Conservation (phyloP, 2,113 vertebrate species). For the Merops nubicus region DNA sequence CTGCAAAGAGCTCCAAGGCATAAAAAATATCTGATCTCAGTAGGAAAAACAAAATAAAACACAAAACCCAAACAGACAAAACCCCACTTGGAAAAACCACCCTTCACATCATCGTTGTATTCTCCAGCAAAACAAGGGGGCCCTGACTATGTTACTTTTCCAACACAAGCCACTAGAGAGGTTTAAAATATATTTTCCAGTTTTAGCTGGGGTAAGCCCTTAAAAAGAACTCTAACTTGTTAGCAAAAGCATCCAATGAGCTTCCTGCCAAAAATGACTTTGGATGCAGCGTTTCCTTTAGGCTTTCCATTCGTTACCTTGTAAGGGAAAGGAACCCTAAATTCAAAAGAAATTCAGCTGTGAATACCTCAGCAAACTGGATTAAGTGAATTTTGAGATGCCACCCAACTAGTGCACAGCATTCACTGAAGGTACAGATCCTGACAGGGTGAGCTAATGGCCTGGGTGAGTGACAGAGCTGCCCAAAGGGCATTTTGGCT, state of each 20-base stretch:
- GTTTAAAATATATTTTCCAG: not conserved
- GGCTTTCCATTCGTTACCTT: not conserved
- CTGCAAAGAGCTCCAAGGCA: not conserved
- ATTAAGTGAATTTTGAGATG: not conserved
- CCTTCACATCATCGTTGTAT: not conserved
- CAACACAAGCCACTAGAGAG: not conserved
- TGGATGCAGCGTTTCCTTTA: not conserved
- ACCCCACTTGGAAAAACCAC: not conserved
- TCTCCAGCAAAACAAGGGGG: not conserved
- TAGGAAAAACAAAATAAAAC: not conserved
- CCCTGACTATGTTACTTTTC: not conserved
- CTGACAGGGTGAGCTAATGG: not conserved
- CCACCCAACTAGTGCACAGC: not conserved
- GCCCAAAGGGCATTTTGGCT: not conserved
- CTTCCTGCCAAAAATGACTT: not conserved
- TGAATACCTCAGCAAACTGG: not conserved
- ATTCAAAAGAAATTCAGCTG: not conserved
- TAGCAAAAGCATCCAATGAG: not conserved
- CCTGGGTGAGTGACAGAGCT: not conserved
- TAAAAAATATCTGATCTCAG: not conserved
- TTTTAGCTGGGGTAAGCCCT: not conserved
- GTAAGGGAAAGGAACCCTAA: conserved; percentile 27
- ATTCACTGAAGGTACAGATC: not conserved
- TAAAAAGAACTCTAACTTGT: not conserved
- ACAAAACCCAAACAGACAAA: not conserved